phyloP scores from a whole-genome alignment of 2,113 vertebrate genomes.

The Ranitomeya imitator region DNA sequence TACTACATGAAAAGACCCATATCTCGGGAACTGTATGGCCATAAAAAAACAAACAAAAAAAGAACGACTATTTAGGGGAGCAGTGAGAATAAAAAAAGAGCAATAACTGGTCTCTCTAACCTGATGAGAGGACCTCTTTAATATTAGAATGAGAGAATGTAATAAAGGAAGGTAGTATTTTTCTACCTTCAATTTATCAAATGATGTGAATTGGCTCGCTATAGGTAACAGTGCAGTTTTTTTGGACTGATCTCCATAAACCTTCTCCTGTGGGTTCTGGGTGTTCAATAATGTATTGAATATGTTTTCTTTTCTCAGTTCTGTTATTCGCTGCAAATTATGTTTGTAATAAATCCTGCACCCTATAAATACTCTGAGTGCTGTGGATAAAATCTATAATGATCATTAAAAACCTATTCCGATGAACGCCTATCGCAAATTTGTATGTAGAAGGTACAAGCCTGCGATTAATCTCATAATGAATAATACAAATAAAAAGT shows the following conservation, averaged over 20 bases:
- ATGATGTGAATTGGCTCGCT: neutral
- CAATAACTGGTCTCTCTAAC: too few relatives aligned
- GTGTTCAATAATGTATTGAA: slow-evolving; percentile 10
- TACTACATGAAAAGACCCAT: too few relatives aligned
- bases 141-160: neutral
- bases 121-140: too few relatives aligned
- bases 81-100: too few relatives aligned
- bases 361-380: slow-evolving; percentile 25
- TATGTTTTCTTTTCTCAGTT: slow-evolving; percentile 8
- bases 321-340: neutral
- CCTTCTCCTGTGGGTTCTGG: neutral
- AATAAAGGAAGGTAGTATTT: neutral
- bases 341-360: slow-evolving; percentile 27
- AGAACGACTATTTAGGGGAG: too few relatives aligned
- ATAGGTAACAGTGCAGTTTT: neutral
- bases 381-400: slow-evolving; percentile 33
- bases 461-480: slow-evolving; percentile 5
- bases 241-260: neutral
- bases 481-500: slow-evolving; percentile 35
- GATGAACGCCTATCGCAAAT: slow-evolving; percentile 26
- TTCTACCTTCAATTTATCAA: neutral
- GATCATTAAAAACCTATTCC: slow-evolving; percentile 44
- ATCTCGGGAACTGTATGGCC: too few relatives aligned
- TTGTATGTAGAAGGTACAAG: slow-evolving; percentile 23
- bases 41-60: too few relatives aligned